Evolutionary conservation across 2,113 vertebrate genomes (phyloP), one percentile per base, ranked within the genome.

Genomic region (Apaloderma vittatum): DNA sequence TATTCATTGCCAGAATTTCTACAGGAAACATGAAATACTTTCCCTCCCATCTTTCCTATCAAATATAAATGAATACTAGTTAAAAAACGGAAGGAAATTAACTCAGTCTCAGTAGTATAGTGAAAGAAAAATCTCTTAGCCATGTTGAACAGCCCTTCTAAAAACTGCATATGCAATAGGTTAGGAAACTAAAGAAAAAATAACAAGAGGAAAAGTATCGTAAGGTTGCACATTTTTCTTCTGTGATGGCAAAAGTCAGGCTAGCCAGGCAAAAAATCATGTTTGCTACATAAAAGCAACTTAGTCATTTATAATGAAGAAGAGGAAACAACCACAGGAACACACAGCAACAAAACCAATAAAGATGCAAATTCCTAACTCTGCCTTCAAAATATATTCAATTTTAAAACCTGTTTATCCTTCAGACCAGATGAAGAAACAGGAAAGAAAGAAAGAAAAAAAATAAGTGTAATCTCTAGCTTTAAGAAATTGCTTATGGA

Each of bases 361-460:
- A 97, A 97, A 96, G 75, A 96, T 96, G 93, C 86, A 97, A 98
- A 97, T 97, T 70, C 62, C 57, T 58, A 80, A 61, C 67, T 46
- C 72, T 79, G 77, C 32, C 88, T 96, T 95, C 46, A 94, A 94
- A 96, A 72, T 58, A 40, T 48, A 94, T 75, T 96, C 61, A 22
- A 55, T 88, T 96, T 92, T 58, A 94, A 94, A 97, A 93, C 32
- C 36, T 94, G 45, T 94, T 95, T 90, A 93, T 95, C 77, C 70
- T 82, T 80, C 59, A 87, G 43, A 95, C 72, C 32, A 93, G 82
- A 73, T 68, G 55, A 96, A 77, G 49, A 97, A 97, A 94, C 27
- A 71, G 21, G 11, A 86, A 72, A 58, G 34, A 78, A 22, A 48
- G n/a, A 86, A 23, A 58, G 3, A 6, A 34, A 87, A 81, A 70